phyloP scores from a whole-genome alignment of 2,888 invertebrate species.

The Seladonia tumulorum region DNA sequence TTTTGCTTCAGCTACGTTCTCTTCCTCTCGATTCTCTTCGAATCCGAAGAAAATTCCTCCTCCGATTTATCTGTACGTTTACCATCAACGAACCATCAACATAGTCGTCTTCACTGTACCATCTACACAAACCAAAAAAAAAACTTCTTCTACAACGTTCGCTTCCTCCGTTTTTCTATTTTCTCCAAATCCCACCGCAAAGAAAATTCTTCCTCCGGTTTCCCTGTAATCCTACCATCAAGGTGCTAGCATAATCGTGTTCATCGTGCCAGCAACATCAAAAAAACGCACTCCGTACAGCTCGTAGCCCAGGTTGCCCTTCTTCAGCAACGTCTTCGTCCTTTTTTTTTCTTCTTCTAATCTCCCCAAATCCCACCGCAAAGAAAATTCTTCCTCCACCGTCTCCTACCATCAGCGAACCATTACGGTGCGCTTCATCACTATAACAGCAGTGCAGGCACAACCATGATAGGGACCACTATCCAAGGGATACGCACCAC shows the following conservation, averaged over 20 bases:
- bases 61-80: not conserved
- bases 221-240: not conserved
- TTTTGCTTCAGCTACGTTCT: too few relatives aligned
- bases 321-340: not conserved
- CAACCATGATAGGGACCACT: conserved; percentile 32
- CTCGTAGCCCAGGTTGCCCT: not conserved
- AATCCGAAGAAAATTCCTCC: not conserved
- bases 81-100: not conserved
- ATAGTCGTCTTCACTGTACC: not conserved
- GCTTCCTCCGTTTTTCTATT: not conserved
- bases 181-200: not conserved
- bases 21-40: not conserved
- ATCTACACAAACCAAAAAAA: too few relatives aligned
- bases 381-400: not conserved
- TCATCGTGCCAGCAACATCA: not conserved
- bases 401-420: conserved; percentile 12
- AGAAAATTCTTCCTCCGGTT: not conserved
- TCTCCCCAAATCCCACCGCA: not conserved
- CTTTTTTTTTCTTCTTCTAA: not conserved
- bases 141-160: not conserved
- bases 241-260: not conserved
- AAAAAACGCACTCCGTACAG: not conserved
- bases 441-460: conserved; percentile 32
- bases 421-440: not conserved
- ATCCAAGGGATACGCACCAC: conserved; percentile 40